Percentiles rank a stretch among this genome's conserved stretches.
Evolutionary conservation across 2,888 invertebrate genomes (phyloP).

Genomic region (Osmoderma eremita): DNA sequence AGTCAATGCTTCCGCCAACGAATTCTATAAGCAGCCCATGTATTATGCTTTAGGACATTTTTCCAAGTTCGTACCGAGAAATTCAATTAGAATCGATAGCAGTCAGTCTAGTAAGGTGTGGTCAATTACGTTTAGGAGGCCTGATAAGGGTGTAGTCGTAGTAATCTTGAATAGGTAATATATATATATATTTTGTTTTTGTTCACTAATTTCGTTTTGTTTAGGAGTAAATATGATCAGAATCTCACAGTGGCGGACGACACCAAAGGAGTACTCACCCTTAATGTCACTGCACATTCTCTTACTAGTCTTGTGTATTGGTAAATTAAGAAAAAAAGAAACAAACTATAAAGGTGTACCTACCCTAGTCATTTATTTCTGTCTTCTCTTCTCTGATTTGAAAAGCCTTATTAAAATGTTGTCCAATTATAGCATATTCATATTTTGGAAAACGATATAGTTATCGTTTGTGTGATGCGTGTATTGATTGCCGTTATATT

Average conservation of each 20-base stretch:
- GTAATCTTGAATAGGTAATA: conserved; percentile 57
- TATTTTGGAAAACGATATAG: no score
- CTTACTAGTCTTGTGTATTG: conserved; percentile 33
- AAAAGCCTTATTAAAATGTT: no score
- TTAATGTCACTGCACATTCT: conserved; percentile 20
- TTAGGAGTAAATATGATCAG: conserved; percentile 11
- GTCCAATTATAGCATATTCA: no score
- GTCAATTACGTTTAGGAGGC: conserved; percentile 66
- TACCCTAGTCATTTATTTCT: not conserved
- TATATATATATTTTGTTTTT: not conserved
- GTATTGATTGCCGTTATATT: no score
- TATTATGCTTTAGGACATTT: conserved; percentile 85
- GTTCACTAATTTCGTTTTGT: not conserved
- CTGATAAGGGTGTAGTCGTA: conserved; percentile 66
- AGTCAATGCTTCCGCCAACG: conserved; percentile 68
- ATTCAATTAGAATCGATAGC: conserved; percentile 63
- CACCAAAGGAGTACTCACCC: conserved; percentile 10
- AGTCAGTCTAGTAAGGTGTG: conserved; percentile 52
- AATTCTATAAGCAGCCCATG: conserved; percentile 88
- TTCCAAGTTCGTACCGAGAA: conserved; percentile 70
- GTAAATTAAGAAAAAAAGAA: conserved; percentile 17
- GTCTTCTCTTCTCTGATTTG: no score
- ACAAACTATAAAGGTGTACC: conserved; percentile 4
- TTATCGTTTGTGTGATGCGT: no score
- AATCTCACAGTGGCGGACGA: conserved; percentile 21